A percentile compares a stretch with the other conserved stretches of the same genome.
Conservation (phyloP, 2,888 invertebrate species). For the Amaurobius ferox region DNA sequence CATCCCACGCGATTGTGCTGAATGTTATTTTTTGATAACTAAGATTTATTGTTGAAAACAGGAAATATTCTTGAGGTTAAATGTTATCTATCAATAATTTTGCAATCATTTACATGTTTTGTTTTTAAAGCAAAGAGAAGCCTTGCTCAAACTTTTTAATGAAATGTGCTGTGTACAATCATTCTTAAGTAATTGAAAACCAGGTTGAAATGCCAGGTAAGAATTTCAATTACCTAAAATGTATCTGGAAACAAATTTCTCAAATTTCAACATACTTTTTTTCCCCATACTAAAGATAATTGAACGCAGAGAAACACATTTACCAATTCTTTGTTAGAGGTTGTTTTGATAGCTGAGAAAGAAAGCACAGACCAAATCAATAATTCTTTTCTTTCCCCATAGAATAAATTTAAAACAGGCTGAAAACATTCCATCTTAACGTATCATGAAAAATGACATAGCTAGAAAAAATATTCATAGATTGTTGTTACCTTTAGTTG, state of each 20-base stretch:
- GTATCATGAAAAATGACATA: too few species aligned
- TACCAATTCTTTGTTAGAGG: conserved; percentile 7
- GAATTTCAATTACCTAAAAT: background rate
- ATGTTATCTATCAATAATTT: background rate
- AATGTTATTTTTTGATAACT: background rate
- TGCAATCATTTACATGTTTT: background rate
- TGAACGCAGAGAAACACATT: conserved; percentile 15
- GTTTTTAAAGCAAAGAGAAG: background rate
- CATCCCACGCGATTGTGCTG: too few species aligned
- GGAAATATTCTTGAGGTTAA: background rate
- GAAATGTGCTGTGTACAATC: background rate
- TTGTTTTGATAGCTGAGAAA: conserved; percentile 37
- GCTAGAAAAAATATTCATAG: too few species aligned
- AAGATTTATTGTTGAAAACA: background rate
- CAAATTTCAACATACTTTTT: background rate
- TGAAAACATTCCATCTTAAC: too few species aligned
- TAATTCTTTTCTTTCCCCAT: conserved; percentile 9
- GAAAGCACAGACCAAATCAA: conserved; percentile 36
- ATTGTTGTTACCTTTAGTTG: too few species aligned
- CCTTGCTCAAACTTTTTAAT: background rate
- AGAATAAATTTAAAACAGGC: background rate
- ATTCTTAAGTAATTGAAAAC: background rate
- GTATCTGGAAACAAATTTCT: background rate
- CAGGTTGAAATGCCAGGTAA: background rate
- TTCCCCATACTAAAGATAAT: background rate